Base-by-base conservation (phyloP, 2,113 vertebrate species). In the Micromys minutus region DNA sequence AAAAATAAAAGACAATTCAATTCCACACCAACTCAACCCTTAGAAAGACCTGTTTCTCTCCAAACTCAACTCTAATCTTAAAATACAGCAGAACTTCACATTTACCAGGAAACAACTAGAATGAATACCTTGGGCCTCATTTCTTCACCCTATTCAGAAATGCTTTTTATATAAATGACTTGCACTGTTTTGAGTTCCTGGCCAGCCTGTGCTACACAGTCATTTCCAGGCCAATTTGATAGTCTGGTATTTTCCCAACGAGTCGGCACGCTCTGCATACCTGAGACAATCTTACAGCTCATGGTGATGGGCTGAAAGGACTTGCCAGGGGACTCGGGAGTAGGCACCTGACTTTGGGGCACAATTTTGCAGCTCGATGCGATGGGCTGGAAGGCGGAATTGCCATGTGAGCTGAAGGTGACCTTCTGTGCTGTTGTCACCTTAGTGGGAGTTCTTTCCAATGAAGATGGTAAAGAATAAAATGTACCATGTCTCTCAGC, bases 241-340 rank as follows among this genome's bases (percentile, higher is more conserved):
- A 29, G 45, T 39, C 39, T 85, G 83, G 22, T 31, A 36, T 21
- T 45, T 31, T 42, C 24, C 61, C 13, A 89, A 15, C 19, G 16
- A 86, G 13, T 31, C 52, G 71, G 34, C 2, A 15, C 65, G 55
- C 47, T 61, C 71, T 89, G 89, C 92, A 96, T 98, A 99, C 99
- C 99, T 99, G 99, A 99, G 96, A 99, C 99, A 92, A 99, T 99
- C 98, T 99, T 99, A 98, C 99, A 99, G 98, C 99, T 99, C 99
- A 99, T 99, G 87, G 99, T 99, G 98, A 99, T 99, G 69, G 99
- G 99, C 97, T 99, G 99, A 97, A 99, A 99, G 39, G 99, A 99
- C 95, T 99, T 99, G 97, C 99, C 99, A 13, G 99, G 99, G 71
- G 99, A 99, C 96, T 99, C 99, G 22, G 99, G 99, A 97, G 98